Base-by-base conservation (phyloP, 2,888 invertebrate species). In the Hypercompe scribonia region DNA sequence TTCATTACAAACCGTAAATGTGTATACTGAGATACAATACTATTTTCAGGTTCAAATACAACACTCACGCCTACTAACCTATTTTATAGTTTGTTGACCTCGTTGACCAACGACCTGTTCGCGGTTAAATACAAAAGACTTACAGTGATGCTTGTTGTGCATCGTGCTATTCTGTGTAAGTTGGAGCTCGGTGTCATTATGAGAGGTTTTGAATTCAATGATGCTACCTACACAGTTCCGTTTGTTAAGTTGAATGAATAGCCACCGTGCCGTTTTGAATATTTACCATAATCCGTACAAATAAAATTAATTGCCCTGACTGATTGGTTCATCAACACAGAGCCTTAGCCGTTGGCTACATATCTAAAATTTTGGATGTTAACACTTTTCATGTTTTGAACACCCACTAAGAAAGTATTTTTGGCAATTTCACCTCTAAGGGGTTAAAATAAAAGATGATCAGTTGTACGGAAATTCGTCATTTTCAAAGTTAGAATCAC, bases 51-150 rank as follows among this genome's bases (percentile, higher is more conserved):
- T 84, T 86, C 81, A 87, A 84, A 83, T 78, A 84, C 79, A 81
- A 78, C 24, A 54, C 78, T 77, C 73, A 76, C 80, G 80, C 84
- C 86, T 84, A 87, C 83, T 89, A 86, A 90, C 90, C 90, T 81
- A 87, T 86, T 88, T 88, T 84, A 90, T 87, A 89, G 91, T 92
- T 92, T 90, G 89, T 87, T 89, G 91, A 91, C 92, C 92, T 89
- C 88, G 88, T 87, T 92, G 88, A 88, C 87, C 90, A 89, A 86
- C 86, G 89, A 89, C 88, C 88, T 88, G 90, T 71, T 71, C 75
- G 81, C 76, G 81, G 86, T 86, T 86, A 83, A 86, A 85, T 82
- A 88, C 87, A 88, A 88, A 89, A 87, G 87, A 79, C 80, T 76
- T 83, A 74, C 67, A 72, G 71, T 75, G 77, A 84, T 84, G 80